Base-by-base conservation (phyloP, 2,888 invertebrate genomes). In the Nysson spinosus region DNA sequence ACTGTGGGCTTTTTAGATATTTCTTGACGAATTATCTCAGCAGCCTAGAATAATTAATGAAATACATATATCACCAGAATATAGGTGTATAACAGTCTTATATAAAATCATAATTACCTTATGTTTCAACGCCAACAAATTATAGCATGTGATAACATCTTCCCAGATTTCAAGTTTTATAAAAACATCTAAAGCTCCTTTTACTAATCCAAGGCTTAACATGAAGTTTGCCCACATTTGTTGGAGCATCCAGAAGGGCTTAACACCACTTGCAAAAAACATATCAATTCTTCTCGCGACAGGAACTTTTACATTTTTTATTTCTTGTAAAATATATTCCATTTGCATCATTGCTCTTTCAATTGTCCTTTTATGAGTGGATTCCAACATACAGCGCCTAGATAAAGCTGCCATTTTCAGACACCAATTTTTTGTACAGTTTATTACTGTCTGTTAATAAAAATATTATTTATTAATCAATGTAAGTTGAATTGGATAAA, bases 111-210 rank as follows among this genome's bases (percentile, higher is more conserved):
- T 4, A 39, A 7, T 39, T 80, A 93, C 93, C 89, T 96, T 96
- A 81, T 98, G 96, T 28, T 93, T 89, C 74, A 96, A 88, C 75
- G 96, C 93, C 64, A 98, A 87, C 65, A 92, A 88, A 32, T 95
- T 94, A 84, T 98, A 98, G 87, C 99, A 99, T 1, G 92, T 90
- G 51, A 99, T 95, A 20, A 97, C 95, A 69, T 96, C 94, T 79
- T 98, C 96, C 98, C 98, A 99, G 17, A 94, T 88, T 75, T 95
- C 91, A 17, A 98, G 88, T 42, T 90, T 88, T 17, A 92, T 88
- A 84, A 93, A 96, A 49, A 95, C 88, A 69, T 96, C 95, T 14
- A 97, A 88, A 0, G 97, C 97, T 2, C 93, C 92, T 85, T 96
- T 96, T 1, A 94, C 91, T 65, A 95, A 90, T 5, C 97, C 98